Conservation (phyloP, 2,888 invertebrate species). For the Azorinus chamasolen region DNA sequence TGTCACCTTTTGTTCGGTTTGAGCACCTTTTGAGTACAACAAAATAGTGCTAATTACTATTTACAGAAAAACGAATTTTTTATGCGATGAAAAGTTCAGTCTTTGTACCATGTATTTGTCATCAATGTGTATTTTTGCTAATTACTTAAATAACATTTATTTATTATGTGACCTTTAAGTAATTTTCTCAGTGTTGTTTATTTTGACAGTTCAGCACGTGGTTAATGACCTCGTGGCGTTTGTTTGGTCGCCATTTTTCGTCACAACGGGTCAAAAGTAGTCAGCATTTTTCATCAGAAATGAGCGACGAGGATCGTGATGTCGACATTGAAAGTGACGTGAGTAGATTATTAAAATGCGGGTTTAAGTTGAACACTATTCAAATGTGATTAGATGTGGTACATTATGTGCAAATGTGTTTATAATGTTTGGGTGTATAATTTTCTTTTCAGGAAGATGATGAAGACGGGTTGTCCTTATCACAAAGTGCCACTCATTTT, state of each 20-base stretch:
- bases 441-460: constrained; percentile 75
- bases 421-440: constrained; percentile 12
- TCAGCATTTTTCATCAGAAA: constrained; percentile 83
- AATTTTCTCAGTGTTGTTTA: neutral
- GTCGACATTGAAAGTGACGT: constrained; percentile 98
- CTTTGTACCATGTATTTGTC: too few species aligned
- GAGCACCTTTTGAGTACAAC: too few species aligned
- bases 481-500: constrained; percentile 70
- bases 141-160: too few species aligned
- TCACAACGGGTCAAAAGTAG: constrained; percentile 6
- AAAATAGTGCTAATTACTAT: too few species aligned
- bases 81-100: too few species aligned
- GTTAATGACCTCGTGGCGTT: constrained; percentile 83
- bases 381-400: neutral
- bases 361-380: too few species aligned
- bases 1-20: too few species aligned
- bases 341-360: constrained; percentile 86
- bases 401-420: neutral
- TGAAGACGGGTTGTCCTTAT: constrained; percentile 66
- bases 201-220: constrained; percentile 74
- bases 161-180: too few species aligned
- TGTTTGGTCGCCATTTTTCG: constrained; percentile 78
- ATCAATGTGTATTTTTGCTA: too few species aligned
- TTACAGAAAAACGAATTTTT: too few species aligned
- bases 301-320: constrained; percentile 98